A percentile compares a stretch with the other conserved stretches of the same genome.
These are phyloP conservation scores for Erannis defoliaria DNA, from an alignment of 2,888 invertebrate species.

Conservation along the genomic window DNA sequence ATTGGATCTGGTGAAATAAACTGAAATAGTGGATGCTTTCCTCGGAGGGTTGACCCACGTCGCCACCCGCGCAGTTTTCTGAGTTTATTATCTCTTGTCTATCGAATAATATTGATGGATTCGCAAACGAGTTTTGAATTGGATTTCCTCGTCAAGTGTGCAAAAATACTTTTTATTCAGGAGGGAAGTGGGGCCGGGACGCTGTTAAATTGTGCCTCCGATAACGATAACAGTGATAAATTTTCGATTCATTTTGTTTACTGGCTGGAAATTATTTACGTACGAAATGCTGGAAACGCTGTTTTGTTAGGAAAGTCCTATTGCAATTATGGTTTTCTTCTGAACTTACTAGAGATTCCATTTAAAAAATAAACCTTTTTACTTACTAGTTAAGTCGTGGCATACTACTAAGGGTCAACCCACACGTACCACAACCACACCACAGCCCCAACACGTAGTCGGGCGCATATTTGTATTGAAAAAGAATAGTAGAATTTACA, in stretches of 20 bases:
- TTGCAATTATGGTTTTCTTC: neutral
- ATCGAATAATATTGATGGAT: conserved; percentile 58
- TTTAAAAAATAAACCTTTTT: neutral
- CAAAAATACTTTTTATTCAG: conserved; percentile 38
- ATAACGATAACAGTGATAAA: conserved; percentile 35
- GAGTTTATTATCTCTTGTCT: conserved; percentile 46
- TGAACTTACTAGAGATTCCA: neutral
- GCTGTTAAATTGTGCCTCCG: conserved; percentile 31
- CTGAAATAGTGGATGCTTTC: conserved; percentile 48
- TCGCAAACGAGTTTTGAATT: conserved; percentile 55
- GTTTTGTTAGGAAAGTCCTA: neutral
- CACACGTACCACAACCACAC: no score
- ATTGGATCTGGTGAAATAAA: conserved; percentile 52
- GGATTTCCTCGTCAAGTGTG: conserved; percentile 47
- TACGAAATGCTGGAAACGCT: neutral
- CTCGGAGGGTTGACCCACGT: conserved; percentile 50
- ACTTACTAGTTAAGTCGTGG: no score
- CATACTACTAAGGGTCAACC: no score
- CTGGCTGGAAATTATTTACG: conserved; percentile 27
- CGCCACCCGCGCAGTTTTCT: conserved; percentile 15
- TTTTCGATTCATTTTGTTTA: conserved; percentile 36
- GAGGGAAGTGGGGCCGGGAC: conserved; percentile 26
- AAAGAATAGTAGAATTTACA: no score
- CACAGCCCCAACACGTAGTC: no score
- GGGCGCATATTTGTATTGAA: no score